A percentile compares a stretch with the other conserved stretches of the same genome.
phyloP scores from a whole-genome alignment of 2,888 invertebrate genomes.

The Malacosoma neustria region DNA sequence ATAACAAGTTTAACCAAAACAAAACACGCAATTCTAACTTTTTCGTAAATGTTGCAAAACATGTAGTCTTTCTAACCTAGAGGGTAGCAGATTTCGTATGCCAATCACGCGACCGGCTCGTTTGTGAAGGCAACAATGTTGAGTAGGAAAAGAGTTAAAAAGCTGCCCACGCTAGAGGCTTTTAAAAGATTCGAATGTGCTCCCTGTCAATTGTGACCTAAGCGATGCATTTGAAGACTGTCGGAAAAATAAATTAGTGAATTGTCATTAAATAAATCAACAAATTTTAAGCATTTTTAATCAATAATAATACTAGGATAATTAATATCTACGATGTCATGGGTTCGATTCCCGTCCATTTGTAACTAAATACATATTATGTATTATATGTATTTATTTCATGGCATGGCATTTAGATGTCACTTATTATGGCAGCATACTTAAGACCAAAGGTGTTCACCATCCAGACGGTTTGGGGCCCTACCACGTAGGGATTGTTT shows the following conservation, averaged over 20 bases:
- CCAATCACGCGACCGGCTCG: conserved; percentile 55
- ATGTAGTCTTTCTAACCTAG: conserved; percentile 24
- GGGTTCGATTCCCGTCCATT: no score
- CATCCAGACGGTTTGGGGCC: no score
- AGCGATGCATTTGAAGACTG: conserved; percentile 8
- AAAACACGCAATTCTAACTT: conserved; percentile 14
- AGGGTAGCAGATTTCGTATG: conserved; percentile 45
- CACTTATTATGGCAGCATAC: no score
- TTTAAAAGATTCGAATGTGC: conserved; percentile 15
- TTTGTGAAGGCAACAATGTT: conserved; percentile 67
- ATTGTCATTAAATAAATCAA: no score
- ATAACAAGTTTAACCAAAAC: conserved; percentile 11
- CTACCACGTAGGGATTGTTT: no score
- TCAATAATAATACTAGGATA: no score
- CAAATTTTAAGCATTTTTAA: no score
- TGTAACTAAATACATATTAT: no score
- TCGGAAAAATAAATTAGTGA: conserved; percentile 1
- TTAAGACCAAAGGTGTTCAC: no score
- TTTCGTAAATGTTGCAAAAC: conserved; percentile 20
- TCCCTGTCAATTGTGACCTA: conserved; percentile 17
- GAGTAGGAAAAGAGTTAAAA: conserved; percentile 64
- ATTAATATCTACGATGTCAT: no score
- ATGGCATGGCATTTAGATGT: no score
- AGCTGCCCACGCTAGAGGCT: conserved; percentile 24
- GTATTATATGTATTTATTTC: no score